A percentile compares a stretch with the other conserved stretches of the same genome.
Conservation (phyloP, 2,113 vertebrate species). For the Hippopotamus amphibius region DNA sequence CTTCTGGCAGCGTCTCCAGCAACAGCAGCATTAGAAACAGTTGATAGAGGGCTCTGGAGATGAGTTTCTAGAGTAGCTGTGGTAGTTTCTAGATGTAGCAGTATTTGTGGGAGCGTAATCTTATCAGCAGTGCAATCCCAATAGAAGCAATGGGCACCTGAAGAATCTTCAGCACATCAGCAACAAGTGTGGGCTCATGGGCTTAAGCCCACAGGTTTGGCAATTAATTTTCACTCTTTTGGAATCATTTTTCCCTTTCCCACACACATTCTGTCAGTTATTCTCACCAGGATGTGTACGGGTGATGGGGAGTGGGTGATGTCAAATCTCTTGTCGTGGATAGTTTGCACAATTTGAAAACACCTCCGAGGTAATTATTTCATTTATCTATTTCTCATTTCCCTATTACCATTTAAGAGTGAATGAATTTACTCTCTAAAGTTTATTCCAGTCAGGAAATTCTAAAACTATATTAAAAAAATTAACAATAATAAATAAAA, state of each 20-base stretch:
- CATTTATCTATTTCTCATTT: not conserved
- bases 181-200: not conserved
- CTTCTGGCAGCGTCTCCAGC: not conserved
- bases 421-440: not conserved
- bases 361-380: not conserved
- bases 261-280: not conserved
- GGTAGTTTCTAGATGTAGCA: not conserved
- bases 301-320: not conserved
- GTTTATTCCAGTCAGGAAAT: not conserved
- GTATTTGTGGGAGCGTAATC: not conserved
- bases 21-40: not conserved
- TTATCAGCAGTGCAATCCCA: not conserved
- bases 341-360: not conserved
- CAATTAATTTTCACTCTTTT: not conserved
- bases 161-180: not conserved
- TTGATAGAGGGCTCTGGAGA: not conserved
- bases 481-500: not conserved
- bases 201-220: too few species aligned
- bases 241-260: not conserved
- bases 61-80: not conserved
- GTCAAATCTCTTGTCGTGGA: not conserved
- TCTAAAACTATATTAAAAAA: not conserved
- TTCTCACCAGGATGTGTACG: not conserved
- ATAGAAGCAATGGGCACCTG: too few species aligned
- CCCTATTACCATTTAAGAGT: not conserved